Percentiles rank a stretch among this genome's conserved stretches.
Conservation (phyloP, 2,113 vertebrate genomes). For the Aptenodytes patagonicus region DNA sequence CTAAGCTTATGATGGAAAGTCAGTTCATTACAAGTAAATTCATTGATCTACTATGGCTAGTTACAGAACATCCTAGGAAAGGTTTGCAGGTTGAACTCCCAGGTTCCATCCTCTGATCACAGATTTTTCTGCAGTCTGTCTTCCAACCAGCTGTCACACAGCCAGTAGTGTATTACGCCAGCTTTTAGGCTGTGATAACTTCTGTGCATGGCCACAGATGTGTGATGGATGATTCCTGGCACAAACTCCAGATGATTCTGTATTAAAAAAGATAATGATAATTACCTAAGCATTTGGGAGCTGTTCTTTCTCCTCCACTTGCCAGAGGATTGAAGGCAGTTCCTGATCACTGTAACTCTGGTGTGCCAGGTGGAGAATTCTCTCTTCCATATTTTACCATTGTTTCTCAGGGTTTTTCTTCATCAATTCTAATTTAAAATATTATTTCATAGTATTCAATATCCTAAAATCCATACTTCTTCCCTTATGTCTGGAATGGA, state of each 20-base stretch:
- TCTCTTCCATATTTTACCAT: background rate
- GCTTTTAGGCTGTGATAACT: background rate
- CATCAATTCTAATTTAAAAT: background rate
- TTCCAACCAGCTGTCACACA: constrained; percentile 12
- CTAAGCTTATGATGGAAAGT: background rate
- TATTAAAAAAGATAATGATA: constrained; percentile 49
- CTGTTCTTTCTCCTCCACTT: background rate
- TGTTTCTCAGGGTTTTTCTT: background rate
- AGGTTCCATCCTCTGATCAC: background rate
- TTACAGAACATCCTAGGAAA: background rate
- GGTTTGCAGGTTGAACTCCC: background rate
- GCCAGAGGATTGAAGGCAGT: background rate
- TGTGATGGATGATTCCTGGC: constrained; percentile 38
- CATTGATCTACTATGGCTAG: background rate
- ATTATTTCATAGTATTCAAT: background rate
- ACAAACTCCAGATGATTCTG: background rate
- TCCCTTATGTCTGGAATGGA: background rate
- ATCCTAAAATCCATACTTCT: background rate
- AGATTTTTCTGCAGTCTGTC: constrained; percentile 3
- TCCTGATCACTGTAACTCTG: background rate
- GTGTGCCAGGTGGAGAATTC: background rate
- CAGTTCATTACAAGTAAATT: background rate
- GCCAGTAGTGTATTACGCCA: background rate
- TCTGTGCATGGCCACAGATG: constrained; percentile 23
- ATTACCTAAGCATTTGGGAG: constrained; percentile 38